phyloP scores from a whole-genome alignment of 2,888 invertebrate species.

The Protophormia terraenovae region DNA sequence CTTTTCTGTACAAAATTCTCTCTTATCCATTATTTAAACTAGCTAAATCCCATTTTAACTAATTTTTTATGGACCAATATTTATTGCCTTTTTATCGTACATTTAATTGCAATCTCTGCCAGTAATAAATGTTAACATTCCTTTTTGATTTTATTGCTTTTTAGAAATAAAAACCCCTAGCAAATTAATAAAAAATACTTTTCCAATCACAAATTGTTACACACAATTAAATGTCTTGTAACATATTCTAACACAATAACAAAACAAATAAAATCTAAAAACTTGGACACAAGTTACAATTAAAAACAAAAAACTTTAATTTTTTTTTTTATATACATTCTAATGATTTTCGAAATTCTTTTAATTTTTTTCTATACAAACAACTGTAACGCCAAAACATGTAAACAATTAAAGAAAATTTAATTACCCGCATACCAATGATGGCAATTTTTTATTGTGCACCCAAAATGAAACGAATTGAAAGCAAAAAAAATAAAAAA shows the following conservation, averaged over 20 bases:
- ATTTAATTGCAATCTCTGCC: too few relatives aligned
- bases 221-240: slow-evolving; percentile 35
- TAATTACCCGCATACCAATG: slow-evolving; percentile 66
- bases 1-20: too few relatives aligned
- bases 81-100: too few relatives aligned
- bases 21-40: too few relatives aligned
- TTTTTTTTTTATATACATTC: background rate
- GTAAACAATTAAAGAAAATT: slow-evolving; percentile 63
- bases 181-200: background rate
- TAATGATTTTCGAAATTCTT: slow-evolving; percentile 3
- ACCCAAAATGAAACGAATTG: slow-evolving; percentile 2
- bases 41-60: too few relatives aligned
- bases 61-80: too few relatives aligned
- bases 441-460: slow-evolving; percentile 48
- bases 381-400: slow-evolving; percentile 49
- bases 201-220: slow-evolving; percentile 27
- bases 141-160: slow-evolving; percentile 11
- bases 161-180: background rate
- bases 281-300: slow-evolving; percentile 12
- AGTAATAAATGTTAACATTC: background rate
- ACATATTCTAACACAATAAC: background rate
- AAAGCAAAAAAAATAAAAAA: background rate
- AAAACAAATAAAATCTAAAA: background rate
- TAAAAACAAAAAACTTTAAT: background rate
- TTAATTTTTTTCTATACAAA: too few relatives aligned